Conservation (phyloP, 2,113 vertebrate genomes). For the Tragelaphus imberbis region DNA sequence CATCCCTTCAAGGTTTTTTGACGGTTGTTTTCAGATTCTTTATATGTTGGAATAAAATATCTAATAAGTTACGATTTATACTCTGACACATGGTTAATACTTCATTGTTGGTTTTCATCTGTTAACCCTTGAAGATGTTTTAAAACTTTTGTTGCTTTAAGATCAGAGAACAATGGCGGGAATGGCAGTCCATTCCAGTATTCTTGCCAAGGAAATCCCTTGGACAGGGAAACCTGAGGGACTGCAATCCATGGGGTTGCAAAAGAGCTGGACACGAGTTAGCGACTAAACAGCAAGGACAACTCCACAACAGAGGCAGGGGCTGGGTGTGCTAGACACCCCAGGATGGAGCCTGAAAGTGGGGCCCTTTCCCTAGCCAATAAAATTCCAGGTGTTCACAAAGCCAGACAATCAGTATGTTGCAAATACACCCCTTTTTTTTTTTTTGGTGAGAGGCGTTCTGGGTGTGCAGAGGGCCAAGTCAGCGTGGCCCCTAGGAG, state of each 20-base stretch:
- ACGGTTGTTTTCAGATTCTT: not conserved
- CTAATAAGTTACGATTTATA: not conserved
- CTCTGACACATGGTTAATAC: not conserved
- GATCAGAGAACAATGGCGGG: not conserved
- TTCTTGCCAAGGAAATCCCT: not conserved
- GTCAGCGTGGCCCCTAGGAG: not conserved
- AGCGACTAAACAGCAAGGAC: not conserved
- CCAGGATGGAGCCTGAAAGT: not conserved
- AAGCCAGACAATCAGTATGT: not conserved
- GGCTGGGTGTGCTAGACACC: not conserved
- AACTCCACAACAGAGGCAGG: not conserved
- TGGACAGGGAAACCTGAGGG: not conserved
- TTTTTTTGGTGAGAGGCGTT: not conserved
- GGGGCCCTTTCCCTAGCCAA: not conserved
- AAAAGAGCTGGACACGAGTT: not conserved
- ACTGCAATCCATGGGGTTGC: not conserved
- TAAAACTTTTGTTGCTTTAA: not conserved
- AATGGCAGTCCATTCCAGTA: not conserved
- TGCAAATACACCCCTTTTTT: not conserved
- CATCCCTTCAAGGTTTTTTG: not conserved
- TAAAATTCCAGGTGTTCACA: not conserved
- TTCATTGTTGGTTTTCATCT: not conserved
- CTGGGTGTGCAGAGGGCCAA: not conserved
- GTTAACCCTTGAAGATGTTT: not conserved
- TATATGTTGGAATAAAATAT: not conserved